These are phyloP conservation scores for Allolobophora icterica DNA, from an alignment of 2,888 invertebrate genomes.

Conservation along the genomic window DNA sequence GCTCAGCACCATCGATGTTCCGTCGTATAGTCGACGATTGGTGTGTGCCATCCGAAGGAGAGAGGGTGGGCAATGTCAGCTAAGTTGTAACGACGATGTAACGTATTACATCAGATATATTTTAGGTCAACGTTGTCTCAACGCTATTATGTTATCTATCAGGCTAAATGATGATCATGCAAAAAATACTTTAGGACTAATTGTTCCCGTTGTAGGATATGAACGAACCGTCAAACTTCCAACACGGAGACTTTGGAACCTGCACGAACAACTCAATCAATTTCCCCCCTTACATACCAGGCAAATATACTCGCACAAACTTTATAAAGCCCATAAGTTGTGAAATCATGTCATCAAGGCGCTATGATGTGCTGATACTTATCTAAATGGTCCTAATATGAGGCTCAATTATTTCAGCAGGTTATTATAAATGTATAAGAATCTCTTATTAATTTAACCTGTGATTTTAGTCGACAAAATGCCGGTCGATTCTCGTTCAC, in stretches of 20 bases:
- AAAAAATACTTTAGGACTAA: no score
- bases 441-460: background rate
- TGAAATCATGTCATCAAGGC: background rate
- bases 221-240: conserved; percentile 47
- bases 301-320: background rate
- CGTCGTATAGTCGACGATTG: no score
- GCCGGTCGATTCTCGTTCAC: background rate
- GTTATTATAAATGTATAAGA: background rate
- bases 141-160: no score
- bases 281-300: conserved; percentile 41
- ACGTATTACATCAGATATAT: no score
- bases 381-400: background rate
- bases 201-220: conserved; percentile 42
- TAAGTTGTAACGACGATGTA: no score
- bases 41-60: no score
- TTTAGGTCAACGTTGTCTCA: no score
- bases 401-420: background rate
- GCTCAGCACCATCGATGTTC: no score
- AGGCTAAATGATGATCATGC: no score
- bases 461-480: background rate
- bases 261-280: conserved; percentile 36
- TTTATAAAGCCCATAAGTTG: background rate
- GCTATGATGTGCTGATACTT: background rate
- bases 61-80: no score
- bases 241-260: conserved; percentile 32